These are phyloP conservation scores for Vulpes vulpes DNA, from an alignment of 2,113 vertebrate genomes.

Conservation along the genomic window DNA sequence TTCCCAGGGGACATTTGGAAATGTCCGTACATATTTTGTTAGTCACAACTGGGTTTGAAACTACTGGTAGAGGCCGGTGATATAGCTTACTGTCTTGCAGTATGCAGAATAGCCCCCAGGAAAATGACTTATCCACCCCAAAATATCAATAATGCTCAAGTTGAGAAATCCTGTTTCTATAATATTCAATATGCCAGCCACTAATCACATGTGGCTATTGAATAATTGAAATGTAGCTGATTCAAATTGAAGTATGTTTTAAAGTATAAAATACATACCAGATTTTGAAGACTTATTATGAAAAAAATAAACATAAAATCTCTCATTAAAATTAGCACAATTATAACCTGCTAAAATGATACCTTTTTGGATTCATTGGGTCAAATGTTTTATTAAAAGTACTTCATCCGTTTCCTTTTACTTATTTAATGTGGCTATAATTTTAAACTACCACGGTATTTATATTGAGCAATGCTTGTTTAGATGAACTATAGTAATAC, in stretches of 20 bases:
- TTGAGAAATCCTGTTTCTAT: background rate
- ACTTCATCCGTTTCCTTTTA: background rate
- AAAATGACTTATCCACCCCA: background rate
- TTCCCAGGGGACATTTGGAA: background rate
- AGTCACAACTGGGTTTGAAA: background rate
- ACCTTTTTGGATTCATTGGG: background rate
- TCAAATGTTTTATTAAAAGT: background rate
- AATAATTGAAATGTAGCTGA: background rate
- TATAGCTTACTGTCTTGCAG: background rate
- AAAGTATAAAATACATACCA: background rate
- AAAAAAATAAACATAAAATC: background rate
- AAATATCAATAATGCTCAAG: too few species aligned
- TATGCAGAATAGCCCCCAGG: background rate
- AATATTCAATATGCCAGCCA: background rate
- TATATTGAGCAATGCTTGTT: background rate
- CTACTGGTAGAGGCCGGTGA: fast-evolving
- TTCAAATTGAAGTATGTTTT: background rate
- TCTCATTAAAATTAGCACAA: background rate
- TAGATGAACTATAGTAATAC: background rate
- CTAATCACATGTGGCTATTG: background rate
- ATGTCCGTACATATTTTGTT: background rate
- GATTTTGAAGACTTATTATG: background rate
- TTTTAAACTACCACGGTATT: background rate
- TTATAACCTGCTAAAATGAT: background rate
- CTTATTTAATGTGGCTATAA: background rate